phyloP scores from a whole-genome alignment of 30 jellyfish, hydroid and myxozoan genomes.

The Clytia hemisphaerica region DNA sequence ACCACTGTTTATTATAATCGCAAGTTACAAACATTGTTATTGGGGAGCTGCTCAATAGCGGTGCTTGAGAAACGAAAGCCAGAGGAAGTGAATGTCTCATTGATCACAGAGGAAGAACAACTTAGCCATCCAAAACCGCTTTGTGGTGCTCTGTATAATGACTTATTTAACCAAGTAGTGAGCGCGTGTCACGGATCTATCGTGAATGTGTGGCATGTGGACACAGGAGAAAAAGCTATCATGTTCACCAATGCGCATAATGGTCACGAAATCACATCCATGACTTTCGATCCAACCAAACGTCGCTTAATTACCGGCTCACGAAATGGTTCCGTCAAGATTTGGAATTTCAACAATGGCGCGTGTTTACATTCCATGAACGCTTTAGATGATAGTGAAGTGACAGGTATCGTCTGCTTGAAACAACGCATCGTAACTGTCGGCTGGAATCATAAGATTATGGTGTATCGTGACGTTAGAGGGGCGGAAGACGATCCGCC shows the following conservation, averaged over 20 bases:
- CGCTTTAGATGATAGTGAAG: conserved; percentile 72
- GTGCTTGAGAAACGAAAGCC: conserved; percentile 43
- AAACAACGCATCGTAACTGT: conserved; percentile 65
- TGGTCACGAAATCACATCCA: conserved; percentile 81
- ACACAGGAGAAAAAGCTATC: conserved; percentile 79
- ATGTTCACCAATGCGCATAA: conserved; percentile 75
- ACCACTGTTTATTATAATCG: conserved; percentile 61
- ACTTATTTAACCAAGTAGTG: conserved; percentile 74
- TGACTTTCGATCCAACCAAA: conserved; percentile 77
- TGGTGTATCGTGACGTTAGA: conserved; percentile 47
- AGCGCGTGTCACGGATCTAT: conserved; percentile 95
- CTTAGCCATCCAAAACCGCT: conserved; percentile 80
- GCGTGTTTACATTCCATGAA: conserved; percentile 57
- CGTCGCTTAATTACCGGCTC: conserved; percentile 86
- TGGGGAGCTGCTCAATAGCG: conserved; percentile 72
- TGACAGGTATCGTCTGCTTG: conserved; percentile 88
- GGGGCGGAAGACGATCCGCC: conserved; percentile 71
- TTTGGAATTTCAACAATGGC: conserved; percentile 94
- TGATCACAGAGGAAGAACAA: conserved; percentile 42
- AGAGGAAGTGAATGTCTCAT: conserved; percentile 14
- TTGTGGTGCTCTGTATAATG: conserved; percentile 83
- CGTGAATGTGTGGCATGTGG: conserved; percentile 83
- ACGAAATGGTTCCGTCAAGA: conserved; percentile 60
- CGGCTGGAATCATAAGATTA: conserved; percentile 74
- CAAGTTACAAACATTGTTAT: conserved; percentile 52